Evolutionary conservation across 1,140 invertebrate genomes (phyloP), one percentile per base, ranked within the genome.

Genomic region (Drosophila mayri): DNA sequence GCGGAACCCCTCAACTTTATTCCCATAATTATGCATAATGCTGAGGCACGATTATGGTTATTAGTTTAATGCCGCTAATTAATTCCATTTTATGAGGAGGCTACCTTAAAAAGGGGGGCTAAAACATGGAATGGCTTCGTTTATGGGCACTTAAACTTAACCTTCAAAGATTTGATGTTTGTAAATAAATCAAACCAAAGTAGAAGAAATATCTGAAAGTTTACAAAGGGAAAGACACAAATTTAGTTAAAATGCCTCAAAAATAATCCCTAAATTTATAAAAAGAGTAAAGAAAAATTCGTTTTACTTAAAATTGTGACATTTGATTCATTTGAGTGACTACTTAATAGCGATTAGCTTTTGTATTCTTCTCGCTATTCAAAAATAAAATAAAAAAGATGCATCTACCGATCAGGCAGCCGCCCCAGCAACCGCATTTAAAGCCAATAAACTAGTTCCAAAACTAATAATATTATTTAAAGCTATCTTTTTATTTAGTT

Each of bases 251-350:
- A 32, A 46, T 8, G 2, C 35, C 1, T 18, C 8, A 12, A 25
- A 18, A 43, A 10, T 28, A 44, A 28, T 60, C 11, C 14, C 11
- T 38, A 6, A 20, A 22, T 6, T 9, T 10, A 7, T 5, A 8
- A 38, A 30, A 54, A 49, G 44, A 18, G 52, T 68, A 57, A 35
- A 25, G 10, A 37, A 64, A 3, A 20, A 37, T 68, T 71, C 32
- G 63, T 32, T 32, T 38, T 30, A 9, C 8, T n/a, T 22, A 46
- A 54, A 43, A 3, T 37, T 6, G 12, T 49, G 67, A 30, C 44
- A 72, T 72, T 71, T 72, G 35, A 59, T 71, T 71, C 43, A 71
- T 71, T 35, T 58, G 44, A 72, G 30, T 22, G 52, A 72, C 68
- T 71, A 60, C 52, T 50, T 72, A 59, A 49, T 50, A 41, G 30